Percentiles rank a stretch among this genome's conserved stretches.
phyloP scores from a whole-genome alignment of 2,888 invertebrate genomes.

The Deroplatys truncata region DNA sequence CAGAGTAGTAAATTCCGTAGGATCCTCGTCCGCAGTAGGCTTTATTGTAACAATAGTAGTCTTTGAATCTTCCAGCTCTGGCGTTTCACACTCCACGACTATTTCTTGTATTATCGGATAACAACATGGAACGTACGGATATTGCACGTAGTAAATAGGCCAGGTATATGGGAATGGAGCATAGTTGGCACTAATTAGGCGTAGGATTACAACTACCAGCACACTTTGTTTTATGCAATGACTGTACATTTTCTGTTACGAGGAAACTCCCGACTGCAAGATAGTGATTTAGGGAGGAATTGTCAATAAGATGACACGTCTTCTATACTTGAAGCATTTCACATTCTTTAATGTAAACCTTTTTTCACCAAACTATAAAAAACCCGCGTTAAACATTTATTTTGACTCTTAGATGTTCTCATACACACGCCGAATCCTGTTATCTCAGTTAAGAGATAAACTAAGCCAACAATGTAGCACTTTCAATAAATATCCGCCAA shows the following conservation, averaged over 20 bases:
- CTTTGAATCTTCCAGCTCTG: not conserved
- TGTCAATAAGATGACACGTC: no score
- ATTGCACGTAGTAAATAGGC: not conserved
- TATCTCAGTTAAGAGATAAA: not conserved
- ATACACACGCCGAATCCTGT: not conserved
- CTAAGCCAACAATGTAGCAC: not conserved
- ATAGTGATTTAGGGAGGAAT: no score
- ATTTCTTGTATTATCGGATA: not conserved
- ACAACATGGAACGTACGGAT: not conserved
- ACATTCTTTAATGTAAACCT: no score
- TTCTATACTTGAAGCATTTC: no score
- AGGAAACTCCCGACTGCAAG: no score
- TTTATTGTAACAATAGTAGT: not conserved
- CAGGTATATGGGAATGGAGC: not conserved
- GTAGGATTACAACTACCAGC: not conserved
- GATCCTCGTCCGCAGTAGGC: not conserved
- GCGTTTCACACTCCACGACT: not conserved
- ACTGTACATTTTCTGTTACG: not conserved
- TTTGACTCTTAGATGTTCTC: not conserved
- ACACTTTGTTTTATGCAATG: not conserved
- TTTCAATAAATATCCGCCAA: not conserved
- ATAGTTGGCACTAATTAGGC: not conserved
- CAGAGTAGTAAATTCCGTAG: not conserved
- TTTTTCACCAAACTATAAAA: no score
- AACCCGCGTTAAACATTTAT: no score